Evolutionary conservation across 2,113 vertebrate genomes (phyloP).

Genomic region (Paraplagusia blochii): DNA sequence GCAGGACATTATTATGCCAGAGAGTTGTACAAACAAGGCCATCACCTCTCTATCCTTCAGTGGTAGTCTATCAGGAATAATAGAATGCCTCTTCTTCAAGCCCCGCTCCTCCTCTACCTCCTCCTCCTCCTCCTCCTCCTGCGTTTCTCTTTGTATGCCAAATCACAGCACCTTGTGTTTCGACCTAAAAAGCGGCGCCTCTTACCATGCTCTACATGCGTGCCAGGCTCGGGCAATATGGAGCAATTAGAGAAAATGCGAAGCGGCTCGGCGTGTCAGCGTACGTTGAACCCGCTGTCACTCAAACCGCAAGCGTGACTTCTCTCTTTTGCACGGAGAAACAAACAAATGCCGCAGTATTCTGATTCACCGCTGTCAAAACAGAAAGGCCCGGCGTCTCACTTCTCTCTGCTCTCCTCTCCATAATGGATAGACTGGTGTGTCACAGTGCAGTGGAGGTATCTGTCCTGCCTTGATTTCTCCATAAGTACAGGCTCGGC

Average conservation of each 20-base stretch:
- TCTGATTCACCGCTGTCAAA: slow-evolving; percentile 59
- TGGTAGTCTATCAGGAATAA: slow-evolving; percentile 53
- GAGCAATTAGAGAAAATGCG: slow-evolving; percentile 73
- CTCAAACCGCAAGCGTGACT: slow-evolving; percentile 66
- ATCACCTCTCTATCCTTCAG: slow-evolving; percentile 60
- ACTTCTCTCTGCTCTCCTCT: slow-evolving; percentile 14
- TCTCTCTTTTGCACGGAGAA: slow-evolving; percentile 44
- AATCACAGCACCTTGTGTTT: slow-evolving; percentile 61
- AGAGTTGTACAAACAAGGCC: slow-evolving; percentile 61
- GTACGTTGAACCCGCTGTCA: slow-evolving; percentile 62
- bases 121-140: slow-evolving; percentile 13
- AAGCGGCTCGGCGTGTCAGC: slow-evolving; percentile 62
- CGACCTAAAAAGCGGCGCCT: slow-evolving; percentile 59
- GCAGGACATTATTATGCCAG: slow-evolving; percentile 49
- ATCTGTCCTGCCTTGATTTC: slow-evolving; percentile 44
- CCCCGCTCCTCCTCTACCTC: slow-evolving; percentile 29
- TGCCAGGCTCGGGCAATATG: slow-evolving; percentile 55
- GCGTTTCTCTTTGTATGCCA: slow-evolving; percentile 60
- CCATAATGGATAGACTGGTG: slow-evolving; percentile 58
- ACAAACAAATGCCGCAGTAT: slow-evolving; percentile 62
- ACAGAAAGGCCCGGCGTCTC: slow-evolving; percentile 43
- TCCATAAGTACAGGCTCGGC: slow-evolving; percentile 29
- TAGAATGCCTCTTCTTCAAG: slow-evolving; percentile 48
- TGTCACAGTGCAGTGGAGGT: slow-evolving; percentile 43
- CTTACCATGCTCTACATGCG: slow-evolving; percentile 62